Evolutionary conservation across 2,888 invertebrate species (phyloP).

Genomic region (Pristionchus maxplancki): DNA sequence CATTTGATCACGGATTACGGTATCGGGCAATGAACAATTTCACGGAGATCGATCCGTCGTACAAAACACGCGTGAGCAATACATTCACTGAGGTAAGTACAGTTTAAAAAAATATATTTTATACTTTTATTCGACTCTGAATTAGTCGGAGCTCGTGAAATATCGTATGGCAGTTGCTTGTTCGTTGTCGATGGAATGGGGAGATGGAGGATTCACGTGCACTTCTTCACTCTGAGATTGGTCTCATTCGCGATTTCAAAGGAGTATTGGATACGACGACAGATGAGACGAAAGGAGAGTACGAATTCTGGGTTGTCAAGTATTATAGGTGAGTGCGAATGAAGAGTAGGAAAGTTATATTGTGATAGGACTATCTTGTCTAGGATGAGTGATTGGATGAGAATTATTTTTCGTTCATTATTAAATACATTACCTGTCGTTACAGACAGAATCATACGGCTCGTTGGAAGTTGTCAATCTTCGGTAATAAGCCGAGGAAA

Average conservation of each 20-base stretch:
- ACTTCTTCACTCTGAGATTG: neutral
- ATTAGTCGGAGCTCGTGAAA: neutral
- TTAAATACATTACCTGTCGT: too few relatives aligned
- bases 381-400: neutral
- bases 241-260: neutral
- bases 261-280: neutral
- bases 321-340: neutral
- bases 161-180: neutral
- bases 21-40: neutral
- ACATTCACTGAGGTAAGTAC: neutral
- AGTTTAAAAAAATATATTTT: too few relatives aligned
- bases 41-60: neutral
- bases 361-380: neutral
- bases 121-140: too few relatives aligned
- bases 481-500: neutral
- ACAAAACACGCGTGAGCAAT: neutral
- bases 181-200: neutral
- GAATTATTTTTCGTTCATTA: neutral
- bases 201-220: neutral
- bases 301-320: neutral
- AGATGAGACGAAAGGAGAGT: neutral
- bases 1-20: neutral
- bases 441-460: neutral
- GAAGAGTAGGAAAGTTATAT: neutral
- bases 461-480: slow-evolving; percentile 13